These are phyloP conservation scores for Dynastes tityus DNA, from an alignment of 2,888 invertebrate species.

Conservation along the genomic window DNA sequence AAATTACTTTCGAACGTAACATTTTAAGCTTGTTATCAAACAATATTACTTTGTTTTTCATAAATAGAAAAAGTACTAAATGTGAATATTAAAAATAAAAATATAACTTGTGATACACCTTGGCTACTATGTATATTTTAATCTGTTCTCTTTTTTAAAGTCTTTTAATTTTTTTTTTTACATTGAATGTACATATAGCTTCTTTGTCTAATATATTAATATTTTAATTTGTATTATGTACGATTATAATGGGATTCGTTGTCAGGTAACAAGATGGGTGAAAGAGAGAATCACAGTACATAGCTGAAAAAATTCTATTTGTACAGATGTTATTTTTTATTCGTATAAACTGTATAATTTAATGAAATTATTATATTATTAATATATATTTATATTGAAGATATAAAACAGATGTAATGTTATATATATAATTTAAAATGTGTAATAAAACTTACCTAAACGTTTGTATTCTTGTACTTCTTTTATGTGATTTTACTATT, in stretches of 20 bases:
- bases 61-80: neutral
- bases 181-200: constrained; percentile 14
- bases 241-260: neutral
- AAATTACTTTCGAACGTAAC: neutral
- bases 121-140: constrained; percentile 7
- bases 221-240: neutral
- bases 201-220: neutral
- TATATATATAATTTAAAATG: constrained; percentile 21
- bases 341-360: constrained; percentile 40
- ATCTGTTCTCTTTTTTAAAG: neutral
- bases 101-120: constrained; percentile 32
- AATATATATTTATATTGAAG: constrained; percentile 45
- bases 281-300: neutral
- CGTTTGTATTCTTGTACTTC: neutral
- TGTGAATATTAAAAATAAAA: neutral
- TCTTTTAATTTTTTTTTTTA: constrained; percentile 4
- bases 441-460: constrained; percentile 13
- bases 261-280: neutral
- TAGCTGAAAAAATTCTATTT: constrained; percentile 31
- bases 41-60: neutral
- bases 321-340: constrained; percentile 44
- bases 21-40: neutral
- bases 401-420: constrained; percentile 26
- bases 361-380: constrained; percentile 33
- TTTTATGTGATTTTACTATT: neutral